Evolutionary conservation across 2,113 vertebrate genomes (phyloP), one percentile per base, ranked within the genome.

Genomic region (Takifugu bimaculatus): DNA sequence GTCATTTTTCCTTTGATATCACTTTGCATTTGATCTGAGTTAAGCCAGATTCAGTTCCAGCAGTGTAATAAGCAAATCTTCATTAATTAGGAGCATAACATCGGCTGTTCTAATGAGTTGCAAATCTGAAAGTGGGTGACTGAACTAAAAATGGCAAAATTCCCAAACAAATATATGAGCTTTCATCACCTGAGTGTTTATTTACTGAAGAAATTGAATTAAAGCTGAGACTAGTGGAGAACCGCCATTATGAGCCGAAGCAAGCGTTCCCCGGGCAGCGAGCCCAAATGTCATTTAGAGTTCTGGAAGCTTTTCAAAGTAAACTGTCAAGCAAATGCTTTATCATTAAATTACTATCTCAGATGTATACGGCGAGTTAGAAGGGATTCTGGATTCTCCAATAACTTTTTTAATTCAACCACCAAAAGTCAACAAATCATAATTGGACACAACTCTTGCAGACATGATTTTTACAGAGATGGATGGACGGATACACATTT

Each of bases 271-370:
- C 47, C 26, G 32, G 70, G 70, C 59, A 54, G 12, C 1, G 20
- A 61, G 67, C 61, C 63, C 69, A 72, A 58, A 72, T 35, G 11
- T 49, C 50, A 10, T 63, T 35, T 60, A 20, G 20, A 20, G 20
- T 20, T 20, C 20, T 25, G 32, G 27, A 50, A 27, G 45, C 50
- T 60, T 68, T 28, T 62, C 51, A 35, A 53, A 35, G 50, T 50
- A 14, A 70, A 53, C 52, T 53, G 54, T 71, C 44, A 71, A 48
- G 62, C 56, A 58, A 65, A 54, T 44, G 26, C 9, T 15, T 9
- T 57, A 9, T 71, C 51, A 60, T 73, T 70, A 54, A 15, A 75
- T 75, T 56, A 47, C 12, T 25, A 20, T 71, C 71, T 32, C 47
- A 66, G 63, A 1, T 3, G 53, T 60, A 29, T 26, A 58, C 57